Conservation (phyloP, 2,113 vertebrate species). For the Poecilia latipinna region DNA sequence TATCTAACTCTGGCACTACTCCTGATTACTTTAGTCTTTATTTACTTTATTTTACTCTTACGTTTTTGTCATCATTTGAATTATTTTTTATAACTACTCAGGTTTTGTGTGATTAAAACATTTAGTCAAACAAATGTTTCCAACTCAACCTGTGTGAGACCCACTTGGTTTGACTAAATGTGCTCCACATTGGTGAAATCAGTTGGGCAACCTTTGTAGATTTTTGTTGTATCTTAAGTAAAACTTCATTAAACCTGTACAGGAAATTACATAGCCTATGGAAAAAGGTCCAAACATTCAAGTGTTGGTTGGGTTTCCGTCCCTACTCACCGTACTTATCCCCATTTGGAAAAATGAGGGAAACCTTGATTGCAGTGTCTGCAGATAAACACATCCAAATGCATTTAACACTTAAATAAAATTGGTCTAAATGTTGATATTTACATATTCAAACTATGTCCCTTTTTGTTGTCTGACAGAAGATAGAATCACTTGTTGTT, state of each 20-base stretch:
- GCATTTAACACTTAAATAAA: background rate
- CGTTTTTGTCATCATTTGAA: background rate
- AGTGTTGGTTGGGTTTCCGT: background rate
- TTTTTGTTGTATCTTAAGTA: no score
- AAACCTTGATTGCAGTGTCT: slow-evolving; percentile 65
- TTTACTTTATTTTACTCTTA: no score
- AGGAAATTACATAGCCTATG: background rate
- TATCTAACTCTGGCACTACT: background rate
- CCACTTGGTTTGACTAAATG: no score
- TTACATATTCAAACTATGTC: slow-evolving; percentile 3
- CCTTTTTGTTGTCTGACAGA: slow-evolving; percentile 27
- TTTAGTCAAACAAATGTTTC: background rate
- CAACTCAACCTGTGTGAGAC: no score
- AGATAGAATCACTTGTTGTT: background rate
- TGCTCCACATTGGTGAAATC: no score
- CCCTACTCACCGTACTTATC: slow-evolving; percentile 82
- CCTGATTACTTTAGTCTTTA: background rate
- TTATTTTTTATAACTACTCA: background rate
- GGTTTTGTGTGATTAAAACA: background rate
- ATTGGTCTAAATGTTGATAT: background rate
- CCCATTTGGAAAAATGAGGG: slow-evolving; percentile 83
- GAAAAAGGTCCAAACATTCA: background rate
- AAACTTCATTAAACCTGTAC: background rate
- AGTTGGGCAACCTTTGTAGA: no score
- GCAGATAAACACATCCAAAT: slow-evolving; percentile 48